Conservation (phyloP, 2,888 invertebrate genomes). For the Dione juno region DNA sequence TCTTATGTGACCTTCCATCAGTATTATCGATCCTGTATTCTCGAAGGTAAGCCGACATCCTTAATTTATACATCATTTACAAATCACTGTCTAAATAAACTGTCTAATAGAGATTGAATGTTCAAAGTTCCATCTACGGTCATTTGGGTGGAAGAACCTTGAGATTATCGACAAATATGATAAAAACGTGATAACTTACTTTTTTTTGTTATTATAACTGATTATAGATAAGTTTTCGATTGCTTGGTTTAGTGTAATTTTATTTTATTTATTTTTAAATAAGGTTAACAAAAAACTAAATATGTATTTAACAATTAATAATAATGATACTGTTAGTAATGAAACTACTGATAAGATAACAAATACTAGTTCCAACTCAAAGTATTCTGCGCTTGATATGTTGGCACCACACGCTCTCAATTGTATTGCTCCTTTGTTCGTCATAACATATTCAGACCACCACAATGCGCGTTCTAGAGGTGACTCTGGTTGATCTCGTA, state of each 20-base stretch:
- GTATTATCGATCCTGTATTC: no score
- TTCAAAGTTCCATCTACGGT: neutral
- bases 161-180: slow-evolving; percentile 3
- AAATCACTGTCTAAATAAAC: neutral
- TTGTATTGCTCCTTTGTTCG: slow-evolving; percentile 67
- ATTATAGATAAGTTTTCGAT: neutral
- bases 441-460: slow-evolving; percentile 70
- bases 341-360: slow-evolving; percentile 9
- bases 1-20: no score
- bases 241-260: neutral
- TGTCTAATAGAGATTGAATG: neutral
- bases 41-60: neutral
- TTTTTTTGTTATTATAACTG: neutral
- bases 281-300: neutral
- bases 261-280: slow-evolving; percentile 7
- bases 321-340: neutral
- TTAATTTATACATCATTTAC: neutral
- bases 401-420: slow-evolving; percentile 62
- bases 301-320: neutral
- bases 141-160: slow-evolving; percentile 2
- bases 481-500: slow-evolving; percentile 62
- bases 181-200: slow-evolving; percentile 11
- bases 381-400: slow-evolving; percentile 52
- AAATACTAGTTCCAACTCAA: slow-evolving; percentile 53
- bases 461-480: slow-evolving; percentile 69